These are phyloP conservation scores for Bugulina stolonifera DNA, from an alignment of 2,888 invertebrate genomes.

Conservation along the genomic window DNA sequence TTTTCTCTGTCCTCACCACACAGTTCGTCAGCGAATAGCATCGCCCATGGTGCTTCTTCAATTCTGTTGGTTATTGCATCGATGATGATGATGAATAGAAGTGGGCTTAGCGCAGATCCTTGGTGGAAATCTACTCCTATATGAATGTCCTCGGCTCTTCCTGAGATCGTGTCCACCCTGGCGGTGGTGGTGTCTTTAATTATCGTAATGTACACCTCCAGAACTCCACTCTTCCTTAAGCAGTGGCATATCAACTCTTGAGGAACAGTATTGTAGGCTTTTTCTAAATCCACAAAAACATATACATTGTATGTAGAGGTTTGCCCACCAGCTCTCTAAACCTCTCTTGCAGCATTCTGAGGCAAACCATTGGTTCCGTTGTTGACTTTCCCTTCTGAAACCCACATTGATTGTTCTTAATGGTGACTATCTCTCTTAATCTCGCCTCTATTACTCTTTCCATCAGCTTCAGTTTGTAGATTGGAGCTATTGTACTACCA, in stretches of 20 bases:
- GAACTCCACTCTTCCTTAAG: background rate
- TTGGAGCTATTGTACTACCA: background rate
- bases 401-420: background rate
- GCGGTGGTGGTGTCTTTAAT: background rate
- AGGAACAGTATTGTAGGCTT: background rate
- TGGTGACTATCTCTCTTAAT: background rate
- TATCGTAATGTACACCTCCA: background rate
- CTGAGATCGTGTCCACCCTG: background rate
- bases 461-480: background rate
- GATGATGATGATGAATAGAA: background rate
- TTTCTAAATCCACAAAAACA: no score
- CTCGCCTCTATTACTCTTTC: background rate
- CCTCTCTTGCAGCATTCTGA: background rate
- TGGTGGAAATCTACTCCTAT: no score
- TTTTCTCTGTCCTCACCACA: background rate
- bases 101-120: background rate
- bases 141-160: background rate
- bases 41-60: background rate
- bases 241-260: background rate
- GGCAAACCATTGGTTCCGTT: background rate
- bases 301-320: no score
- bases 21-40: background rate
- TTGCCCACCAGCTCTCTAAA: no score
- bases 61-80: background rate
- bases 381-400: slow-evolving; percentile 1